phyloP scores from a whole-genome alignment of 2,113 vertebrate genomes.

The Larimichthys crocea region DNA sequence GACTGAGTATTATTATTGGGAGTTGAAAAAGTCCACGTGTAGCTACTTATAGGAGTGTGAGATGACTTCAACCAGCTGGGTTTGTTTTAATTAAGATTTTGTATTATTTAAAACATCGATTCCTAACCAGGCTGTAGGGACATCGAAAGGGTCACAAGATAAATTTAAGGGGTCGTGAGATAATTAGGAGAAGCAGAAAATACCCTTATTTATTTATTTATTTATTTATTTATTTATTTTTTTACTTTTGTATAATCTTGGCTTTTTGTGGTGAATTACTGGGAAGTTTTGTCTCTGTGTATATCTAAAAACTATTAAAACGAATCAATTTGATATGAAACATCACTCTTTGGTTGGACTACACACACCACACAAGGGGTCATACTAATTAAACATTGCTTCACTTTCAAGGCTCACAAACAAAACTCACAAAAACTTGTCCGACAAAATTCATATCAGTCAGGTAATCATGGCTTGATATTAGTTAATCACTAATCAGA shows the following conservation, averaged over 20 bases:
- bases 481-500: background rate
- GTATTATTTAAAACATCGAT: background rate
- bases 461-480: too few species aligned
- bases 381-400: background rate
- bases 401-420: background rate
- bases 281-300: background rate
- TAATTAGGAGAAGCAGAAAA: background rate
- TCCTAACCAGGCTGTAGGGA: background rate
- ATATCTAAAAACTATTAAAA: too few species aligned
- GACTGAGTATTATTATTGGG: background rate
- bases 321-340: background rate
- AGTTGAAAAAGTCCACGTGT: background rate
- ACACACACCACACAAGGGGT: background rate
- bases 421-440: background rate
- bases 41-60: background rate
- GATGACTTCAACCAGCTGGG: background rate
- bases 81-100: background rate
- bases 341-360: background rate
- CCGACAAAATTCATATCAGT: too few species aligned
- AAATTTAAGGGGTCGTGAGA: too few species aligned
- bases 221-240: too few species aligned
- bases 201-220: background rate
- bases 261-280: background rate
- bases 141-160: background rate
- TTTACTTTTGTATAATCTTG: background rate